Evolutionary conservation across 2,797 vertebrate species (phyloP), one percentile per base, ranked within the genome.

Genomic region (Pseudochromis fuscus): DNA sequence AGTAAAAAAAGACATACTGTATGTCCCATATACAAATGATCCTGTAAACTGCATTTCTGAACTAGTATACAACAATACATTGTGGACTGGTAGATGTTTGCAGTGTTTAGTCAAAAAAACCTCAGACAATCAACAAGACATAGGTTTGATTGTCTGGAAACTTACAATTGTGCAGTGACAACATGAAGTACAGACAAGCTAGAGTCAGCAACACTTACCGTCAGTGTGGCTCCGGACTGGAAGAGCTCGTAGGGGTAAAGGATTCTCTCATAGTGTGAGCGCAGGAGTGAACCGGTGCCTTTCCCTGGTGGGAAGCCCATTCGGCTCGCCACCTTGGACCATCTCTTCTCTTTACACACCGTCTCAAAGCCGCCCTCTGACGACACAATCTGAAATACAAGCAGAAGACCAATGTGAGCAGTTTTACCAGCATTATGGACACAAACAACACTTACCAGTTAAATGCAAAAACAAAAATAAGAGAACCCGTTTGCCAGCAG

Each of bases 241-340:
- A 99, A 99, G 74, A 99, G 95, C 72, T 99, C 97, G 2, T 99
- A 99, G 0, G 98, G 98, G 88, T 99, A 99, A 9, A 99, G 95
- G 86, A 99, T 96, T 77, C 95, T 93, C 82, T 99, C 96, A 46
- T 97, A 99, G 82, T 99, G 98, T 18, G 96, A 95, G 73, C 98
- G 97, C 46, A 99, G 92, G 58, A 98, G 85, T 0, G 98, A 96
- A 1, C 96, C 96, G 0, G 93, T 95, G 80, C 96, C 96, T 91
- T 96, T 99, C 57, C 97, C 98, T 0, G 95, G 86, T n/a, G 96
- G 94, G 85, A 97, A 99, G 52, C 96, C 96, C 93, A 99, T 96
- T 2, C 97, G 95, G 72, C 91, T 94, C 27, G 96, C 94, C 82
- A 99, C 96, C 87, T 96, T 98, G 64, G 98, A 97, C 98, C 98